Base-by-base conservation (phyloP, 23 tunicate genomes). In the Botrylloides violaceus region DNA sequence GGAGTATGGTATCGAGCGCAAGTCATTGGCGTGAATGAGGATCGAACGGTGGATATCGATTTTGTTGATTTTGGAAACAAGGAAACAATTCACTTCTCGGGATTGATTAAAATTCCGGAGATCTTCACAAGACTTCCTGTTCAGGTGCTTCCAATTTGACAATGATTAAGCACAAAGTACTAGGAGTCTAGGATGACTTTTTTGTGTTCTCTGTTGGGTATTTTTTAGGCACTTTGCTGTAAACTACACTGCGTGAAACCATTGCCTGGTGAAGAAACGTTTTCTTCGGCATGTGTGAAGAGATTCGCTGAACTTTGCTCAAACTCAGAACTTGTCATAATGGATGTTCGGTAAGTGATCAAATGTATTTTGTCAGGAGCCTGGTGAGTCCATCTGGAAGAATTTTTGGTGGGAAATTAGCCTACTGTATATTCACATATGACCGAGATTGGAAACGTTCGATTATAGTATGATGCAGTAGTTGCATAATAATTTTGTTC, bases 61-160 rank as follows among this genome's bases (percentile, higher is more conserved):
- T 84, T 25, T 73, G 92, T 84, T 32, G 92, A 84, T 50, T 84
- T 71, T 58, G 92, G 92, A 26, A 78, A 84, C 36, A 75, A 72
- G 35, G 70, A 34, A 3, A 47, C 55, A 12, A 66, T 84, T 3
- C 68, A 73, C 49, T 32, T 84, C 6, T 38, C 43, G 7, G 71
- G 65, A 3, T 48, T 71, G 3, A 29, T 84, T 3, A 78, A 78
- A 36, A 84, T 84, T 22, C 92, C 92, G n/a, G 76, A 84, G 34
- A 48, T 35, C 3, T 84, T 78, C 49, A 71, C 76, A 39, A 78
- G 76, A 65, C 71, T 84, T 3, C 92, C 92, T 2, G 59, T 66
- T 34, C 89, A 83, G 71, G 87, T 82, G 57, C 36, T 58, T 3
- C 61, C 53, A 43, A 43, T 43, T 43, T n/a, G n/a, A n/a, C n/a